These are phyloP conservation scores for Apaloderma vittatum DNA, from an alignment of 2,113 vertebrate genomes.

Conservation along the genomic window DNA sequence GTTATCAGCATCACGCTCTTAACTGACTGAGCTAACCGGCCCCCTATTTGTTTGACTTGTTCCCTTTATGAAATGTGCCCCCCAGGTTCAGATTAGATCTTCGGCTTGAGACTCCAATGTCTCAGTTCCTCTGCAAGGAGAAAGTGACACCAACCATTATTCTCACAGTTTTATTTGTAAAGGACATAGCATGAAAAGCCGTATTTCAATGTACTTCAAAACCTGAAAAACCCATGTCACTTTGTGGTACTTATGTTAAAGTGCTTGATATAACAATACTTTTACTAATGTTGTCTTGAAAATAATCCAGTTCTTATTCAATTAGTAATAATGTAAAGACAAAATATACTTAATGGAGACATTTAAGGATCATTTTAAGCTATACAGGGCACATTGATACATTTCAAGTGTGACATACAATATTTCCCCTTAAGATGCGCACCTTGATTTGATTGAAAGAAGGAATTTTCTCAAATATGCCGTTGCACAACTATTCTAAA, in stretches of 20 bases:
- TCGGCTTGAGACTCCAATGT: accelerated
- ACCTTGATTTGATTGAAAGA: slow-evolving; percentile 60
- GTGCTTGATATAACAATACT: slow-evolving; percentile 83
- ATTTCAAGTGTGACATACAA: slow-evolving; percentile 73
- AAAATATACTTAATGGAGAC: slow-evolving; percentile 75
- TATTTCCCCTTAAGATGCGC: slow-evolving; percentile 27
- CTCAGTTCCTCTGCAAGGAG: not conserved
- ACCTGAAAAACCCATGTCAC: slow-evolving; percentile 79
- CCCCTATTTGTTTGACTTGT: too few relatives aligned
- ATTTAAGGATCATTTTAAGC: slow-evolving; percentile 42
- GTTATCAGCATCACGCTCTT: too few relatives aligned
- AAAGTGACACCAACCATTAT: slow-evolving; percentile 61
- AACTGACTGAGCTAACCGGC: too few relatives aligned
- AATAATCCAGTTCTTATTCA: slow-evolving; percentile 77
- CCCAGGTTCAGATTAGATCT: not conserved
- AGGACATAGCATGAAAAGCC: slow-evolving; percentile 85
- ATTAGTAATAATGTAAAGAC: slow-evolving; percentile 67
- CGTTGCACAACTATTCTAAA: not conserved
- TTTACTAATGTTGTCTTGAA: slow-evolving; percentile 65
- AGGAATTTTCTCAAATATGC: slow-evolving; percentile 31
- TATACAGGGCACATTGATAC: slow-evolving; percentile 73
- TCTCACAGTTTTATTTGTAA: slow-evolving; percentile 85
- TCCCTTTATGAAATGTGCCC: not conserved
- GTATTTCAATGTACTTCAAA: slow-evolving; percentile 84
- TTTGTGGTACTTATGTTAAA: slow-evolving; percentile 82